Base-by-base conservation (phyloP, 1,140 invertebrate species). In the Rhopalosiphum maidis region DNA sequence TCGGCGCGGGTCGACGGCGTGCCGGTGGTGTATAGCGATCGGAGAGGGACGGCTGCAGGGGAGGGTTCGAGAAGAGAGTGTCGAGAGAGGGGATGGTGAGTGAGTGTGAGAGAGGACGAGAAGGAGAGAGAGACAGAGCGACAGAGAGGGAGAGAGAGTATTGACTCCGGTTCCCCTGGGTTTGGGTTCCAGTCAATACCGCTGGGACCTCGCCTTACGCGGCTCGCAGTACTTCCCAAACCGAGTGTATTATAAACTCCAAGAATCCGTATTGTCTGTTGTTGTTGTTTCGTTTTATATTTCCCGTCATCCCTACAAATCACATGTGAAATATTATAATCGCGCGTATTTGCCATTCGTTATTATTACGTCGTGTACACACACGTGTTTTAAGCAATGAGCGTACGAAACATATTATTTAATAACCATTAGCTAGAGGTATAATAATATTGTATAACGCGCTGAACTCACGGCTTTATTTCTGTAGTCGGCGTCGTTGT, bases 141-240 rank as follows among this genome's bases (percentile, higher is more conserved):
- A 1, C 6, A 54, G 77, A 54, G 41, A n/a, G 0, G 11, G 23
- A 41, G 82, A 83, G 91, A 83, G 91, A 93, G 91, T 93, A 93
- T 93, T 93, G 91, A 93, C 91, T 93, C 82, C 91, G 91, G 91
- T 93, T 93, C 91, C 91, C 91, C 91, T 93, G 91, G 91, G 91
- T 25, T 93, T 41, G 91, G 91, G 82, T 37, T 93, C 91, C 91
- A 93, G 91, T 93, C 91, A 93, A 93, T 93, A 93, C 91, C 91
- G 91, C 91, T 93, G 91, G 91, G 91, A 93, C 91, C 91, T 93
- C 91, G 91, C 82, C 91, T 93, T 86, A 93, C 91, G 77, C 77
- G 35, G 68, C 90, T 43, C 90, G 43, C 91, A 93, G 91, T 55
- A 93, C 91, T 93, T 93, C 91, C 91, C 91, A 93, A 93, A 93